Evolutionary conservation across 2,888 invertebrate genomes (phyloP).

Genomic region (Nomada goodeniana): DNA sequence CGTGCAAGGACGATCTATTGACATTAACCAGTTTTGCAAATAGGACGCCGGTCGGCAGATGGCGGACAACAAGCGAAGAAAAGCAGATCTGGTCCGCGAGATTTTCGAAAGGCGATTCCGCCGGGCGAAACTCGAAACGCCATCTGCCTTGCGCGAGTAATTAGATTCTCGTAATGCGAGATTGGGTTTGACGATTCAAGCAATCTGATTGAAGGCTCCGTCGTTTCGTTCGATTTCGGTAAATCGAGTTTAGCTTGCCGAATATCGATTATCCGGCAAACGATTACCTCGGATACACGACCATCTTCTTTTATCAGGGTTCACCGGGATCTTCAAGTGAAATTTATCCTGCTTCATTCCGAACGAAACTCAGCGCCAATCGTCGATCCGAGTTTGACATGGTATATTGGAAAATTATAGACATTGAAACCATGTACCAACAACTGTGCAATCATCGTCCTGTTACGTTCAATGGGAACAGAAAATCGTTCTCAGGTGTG

Average conservation of each 20-base stretch:
- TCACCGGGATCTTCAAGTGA: too few relatives aligned
- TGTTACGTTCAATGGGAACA: too few relatives aligned
- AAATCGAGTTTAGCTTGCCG: background rate
- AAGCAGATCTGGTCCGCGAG: constrained; percentile 41
- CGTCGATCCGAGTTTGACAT: too few relatives aligned
- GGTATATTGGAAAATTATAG: too few relatives aligned
- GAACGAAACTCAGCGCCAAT: too few relatives aligned
- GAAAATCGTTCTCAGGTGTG: background rate
- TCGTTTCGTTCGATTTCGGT: background rate
- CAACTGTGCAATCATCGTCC: too few relatives aligned
- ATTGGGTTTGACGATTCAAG: constrained; percentile 3
- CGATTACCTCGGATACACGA: background rate
- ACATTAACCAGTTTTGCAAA: constrained; percentile 63
- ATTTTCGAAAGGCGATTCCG: constrained; percentile 39
- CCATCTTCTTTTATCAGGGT: too few relatives aligned
- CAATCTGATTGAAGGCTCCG: background rate
- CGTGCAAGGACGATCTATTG: constrained; percentile 51
- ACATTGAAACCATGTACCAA: too few relatives aligned
- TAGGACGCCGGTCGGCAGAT: constrained; percentile 49
- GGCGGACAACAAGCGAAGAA: constrained; percentile 28
- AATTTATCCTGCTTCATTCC: too few relatives aligned
- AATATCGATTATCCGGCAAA: background rate
- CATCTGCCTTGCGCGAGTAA: constrained; percentile 50
- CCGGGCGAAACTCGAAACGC: constrained; percentile 49
- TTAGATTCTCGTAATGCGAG: constrained; percentile 47